A percentile compares a stretch with the other conserved stretches of the same genome.
phyloP scores from a whole-genome alignment of 2,113 vertebrate species.

The Xyrauchen texanus region DNA sequence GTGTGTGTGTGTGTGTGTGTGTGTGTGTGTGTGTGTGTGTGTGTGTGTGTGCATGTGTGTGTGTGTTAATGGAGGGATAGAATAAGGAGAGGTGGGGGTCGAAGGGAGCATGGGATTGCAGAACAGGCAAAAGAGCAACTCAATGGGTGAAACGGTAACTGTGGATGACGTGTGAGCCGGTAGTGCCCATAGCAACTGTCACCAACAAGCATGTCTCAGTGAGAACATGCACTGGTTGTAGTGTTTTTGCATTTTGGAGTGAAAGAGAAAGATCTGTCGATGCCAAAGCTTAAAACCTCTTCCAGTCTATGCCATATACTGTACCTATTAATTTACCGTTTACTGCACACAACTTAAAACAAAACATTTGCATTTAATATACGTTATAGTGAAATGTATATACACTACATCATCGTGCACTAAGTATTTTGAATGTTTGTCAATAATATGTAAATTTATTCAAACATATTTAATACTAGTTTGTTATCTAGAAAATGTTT shows the following conservation, averaged over 20 bases:
- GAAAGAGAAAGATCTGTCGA: background rate
- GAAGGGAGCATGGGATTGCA: background rate
- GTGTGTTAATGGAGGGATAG: background rate
- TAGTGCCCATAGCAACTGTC: conserved; percentile 53
- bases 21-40: too few species aligned
- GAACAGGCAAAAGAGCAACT: conserved; percentile 26
- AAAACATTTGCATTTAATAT: too few species aligned
- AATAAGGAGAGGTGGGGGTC: background rate
- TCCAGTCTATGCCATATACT: background rate
- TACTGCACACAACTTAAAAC: background rate
- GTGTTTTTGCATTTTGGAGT: background rate
- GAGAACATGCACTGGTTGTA: conserved; percentile 25
- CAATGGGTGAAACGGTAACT: conserved; percentile 43
- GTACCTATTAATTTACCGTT: background rate
- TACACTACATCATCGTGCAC: too few species aligned
- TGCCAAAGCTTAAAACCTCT: conserved; percentile 6
- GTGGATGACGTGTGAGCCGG: conserved; percentile 41
- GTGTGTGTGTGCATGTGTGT: background rate
- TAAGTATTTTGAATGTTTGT: too few species aligned
- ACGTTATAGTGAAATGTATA: too few species aligned
- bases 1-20: background rate
- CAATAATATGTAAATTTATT: too few species aligned
- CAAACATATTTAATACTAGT: background rate
- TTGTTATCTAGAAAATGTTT: background rate
- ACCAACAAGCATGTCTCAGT: conserved; percentile 41